Conservation (phyloP, 2,797 vertebrate genomes). For the Limnodromus scolopaceus region DNA sequence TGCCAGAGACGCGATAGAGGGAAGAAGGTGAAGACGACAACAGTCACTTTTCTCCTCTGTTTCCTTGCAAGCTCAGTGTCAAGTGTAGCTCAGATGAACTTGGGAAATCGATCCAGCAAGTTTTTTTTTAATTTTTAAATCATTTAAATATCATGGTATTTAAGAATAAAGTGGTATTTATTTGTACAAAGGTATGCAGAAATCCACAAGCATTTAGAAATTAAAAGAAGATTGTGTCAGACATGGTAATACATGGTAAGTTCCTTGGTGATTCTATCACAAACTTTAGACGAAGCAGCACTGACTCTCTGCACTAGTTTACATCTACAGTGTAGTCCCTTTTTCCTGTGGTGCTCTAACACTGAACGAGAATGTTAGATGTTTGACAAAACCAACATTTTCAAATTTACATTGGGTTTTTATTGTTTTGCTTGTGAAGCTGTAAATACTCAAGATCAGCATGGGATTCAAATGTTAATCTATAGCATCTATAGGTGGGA, state of each 20-base stretch:
- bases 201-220: background rate
- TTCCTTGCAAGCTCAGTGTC: background rate
- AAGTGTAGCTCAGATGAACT: background rate
- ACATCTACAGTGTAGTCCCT: accelerated
- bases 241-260: background rate
- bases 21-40: background rate
- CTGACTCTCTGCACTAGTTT: background rate
- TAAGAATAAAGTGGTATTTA: background rate
- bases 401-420: background rate
- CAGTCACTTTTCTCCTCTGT: background rate
- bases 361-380: background rate
- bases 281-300: background rate
- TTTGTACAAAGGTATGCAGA: background rate
- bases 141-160: background rate
- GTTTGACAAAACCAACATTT: background rate
- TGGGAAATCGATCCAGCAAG: background rate
- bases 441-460: background rate
- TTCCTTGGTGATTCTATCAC: background rate
- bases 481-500: background rate
- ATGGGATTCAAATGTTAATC: background rate
- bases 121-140: background rate
- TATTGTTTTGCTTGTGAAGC: background rate
- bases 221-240: background rate
- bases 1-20: accelerated
- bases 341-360: background rate